Base-by-base conservation (phyloP, 2,113 vertebrate genomes). In the Chinchilla lanigera region DNA sequence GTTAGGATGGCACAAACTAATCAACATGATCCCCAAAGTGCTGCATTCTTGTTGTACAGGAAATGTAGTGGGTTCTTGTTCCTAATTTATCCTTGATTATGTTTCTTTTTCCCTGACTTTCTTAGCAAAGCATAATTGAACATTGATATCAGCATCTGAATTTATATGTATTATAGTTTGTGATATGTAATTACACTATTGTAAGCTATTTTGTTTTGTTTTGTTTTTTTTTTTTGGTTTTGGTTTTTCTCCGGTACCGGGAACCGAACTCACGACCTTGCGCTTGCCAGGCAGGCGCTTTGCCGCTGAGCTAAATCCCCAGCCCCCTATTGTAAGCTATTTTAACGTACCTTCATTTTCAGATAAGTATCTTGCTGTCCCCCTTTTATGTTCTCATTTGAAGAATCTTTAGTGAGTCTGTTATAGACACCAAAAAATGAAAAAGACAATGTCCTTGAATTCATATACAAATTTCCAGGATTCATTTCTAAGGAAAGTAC, bases 111-210 rank as follows among this genome's bases (percentile, higher is more conserved):
- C 16, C 35, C 35, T n/a, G 12, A 83, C 20, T 47, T 82, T 56
- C 85, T 96, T 50, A 50, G 81, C 81, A 82, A 92, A 71, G 44
- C 8, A 94, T 3, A 95, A 86, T n/a, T 83, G n/a, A 35, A 86
- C 75, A 78, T 6, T 86, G 14, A 77, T 89, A 86, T 54, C 14
- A 73, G n/a, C 93, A 77, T 20, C 30, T 41, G 84, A 86, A 22
- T 71, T 86, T 69, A 61, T 63, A 78, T 58, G 11, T 86, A n/a
- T 75, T 90, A 83, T n/a, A 56, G 77, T 50, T 86, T 77, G n/a
- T 83, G 56, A 9, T 19, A 52, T 60, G 11, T 13, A 83, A 50
- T 81, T 44, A 83, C 14, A 71, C 38, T 96, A 58, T 41, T 52
- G 33, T 28, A 73, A 58, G 58, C 9, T 20, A 10, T 33, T 78